Percentiles rank a stretch among this genome's conserved stretches.
Evolutionary conservation across 2,797 vertebrate genomes (phyloP).

Genomic region (Austrolebias charrua): DNA sequence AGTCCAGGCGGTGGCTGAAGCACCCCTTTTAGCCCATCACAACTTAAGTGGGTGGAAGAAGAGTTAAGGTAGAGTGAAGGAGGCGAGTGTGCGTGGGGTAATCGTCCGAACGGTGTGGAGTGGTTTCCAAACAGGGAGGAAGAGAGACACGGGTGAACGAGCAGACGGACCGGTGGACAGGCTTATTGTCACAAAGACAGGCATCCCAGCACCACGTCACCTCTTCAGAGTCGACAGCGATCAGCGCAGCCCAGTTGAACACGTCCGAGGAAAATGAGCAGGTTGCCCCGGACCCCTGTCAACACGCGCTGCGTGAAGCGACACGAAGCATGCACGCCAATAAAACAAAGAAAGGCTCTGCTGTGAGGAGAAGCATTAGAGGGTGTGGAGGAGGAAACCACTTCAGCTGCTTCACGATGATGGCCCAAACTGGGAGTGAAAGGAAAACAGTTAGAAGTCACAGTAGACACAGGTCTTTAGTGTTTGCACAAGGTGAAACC

Average conservation of each 20-base stretch:
- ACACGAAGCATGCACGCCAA: constrained; percentile 43
- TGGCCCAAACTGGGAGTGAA: constrained; percentile 13
- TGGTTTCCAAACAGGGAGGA: constrained; percentile 70
- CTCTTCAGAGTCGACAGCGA: constrained; percentile 69
- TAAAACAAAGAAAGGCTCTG: constrained; percentile 51
- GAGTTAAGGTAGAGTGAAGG: constrained; percentile 68
- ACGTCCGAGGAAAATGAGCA: constrained; percentile 66
- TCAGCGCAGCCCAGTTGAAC: constrained; percentile 77
- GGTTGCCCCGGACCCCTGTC: constrained; percentile 60
- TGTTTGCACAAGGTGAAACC: constrained; percentile 16
- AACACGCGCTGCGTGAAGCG: constrained; percentile 61
- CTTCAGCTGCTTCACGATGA: constrained; percentile 22
- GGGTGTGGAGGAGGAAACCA: constrained; percentile 29
- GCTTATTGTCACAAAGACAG: constrained; percentile 57
- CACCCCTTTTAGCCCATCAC: constrained; percentile 79
- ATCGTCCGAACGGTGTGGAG: constrained; percentile 77
- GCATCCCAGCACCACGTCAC: constrained; percentile 55
- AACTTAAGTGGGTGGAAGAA: constrained; percentile 80
- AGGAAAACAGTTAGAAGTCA: constrained; percentile 1
- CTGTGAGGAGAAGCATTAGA: constrained; percentile 22
- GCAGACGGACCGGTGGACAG: constrained; percentile 61
- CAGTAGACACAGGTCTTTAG: neutral
- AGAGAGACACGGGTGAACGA: constrained; percentile 62
- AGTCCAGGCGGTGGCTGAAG: constrained; percentile 66
- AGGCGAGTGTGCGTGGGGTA: constrained; percentile 63